These are phyloP conservation scores for Cydia strobilella DNA, from an alignment of 1,140 invertebrate species.

Conservation along the genomic window DNA sequence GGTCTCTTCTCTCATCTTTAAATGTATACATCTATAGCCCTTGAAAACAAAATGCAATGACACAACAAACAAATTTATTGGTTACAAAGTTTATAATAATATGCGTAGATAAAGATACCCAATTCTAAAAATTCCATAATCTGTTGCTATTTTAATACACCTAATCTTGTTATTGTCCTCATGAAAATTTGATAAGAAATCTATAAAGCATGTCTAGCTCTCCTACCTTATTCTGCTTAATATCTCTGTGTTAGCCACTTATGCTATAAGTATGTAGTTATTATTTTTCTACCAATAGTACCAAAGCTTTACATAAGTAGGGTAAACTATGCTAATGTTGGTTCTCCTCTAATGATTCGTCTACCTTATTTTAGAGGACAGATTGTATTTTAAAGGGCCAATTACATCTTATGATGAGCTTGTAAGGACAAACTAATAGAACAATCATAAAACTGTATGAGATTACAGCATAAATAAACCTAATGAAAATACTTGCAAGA, in stretches of 20 bases:
- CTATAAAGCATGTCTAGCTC: neutral
- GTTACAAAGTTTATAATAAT: neutral
- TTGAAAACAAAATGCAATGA: neutral
- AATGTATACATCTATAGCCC: too few relatives aligned
- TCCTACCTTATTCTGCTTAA: neutral
- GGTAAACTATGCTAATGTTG: too few relatives aligned
- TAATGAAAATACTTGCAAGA: conserved; percentile 1
- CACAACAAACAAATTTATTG: neutral
- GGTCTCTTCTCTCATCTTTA: too few relatives aligned
- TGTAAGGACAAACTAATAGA: conserved; percentile 3
- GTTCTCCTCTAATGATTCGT: too few relatives aligned
- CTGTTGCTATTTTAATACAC: conserved; percentile 3
- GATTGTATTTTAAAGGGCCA: too few relatives aligned
- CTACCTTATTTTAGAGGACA: too few relatives aligned
- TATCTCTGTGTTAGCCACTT: neutral
- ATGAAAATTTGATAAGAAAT: neutral
- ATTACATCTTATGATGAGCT: neutral
- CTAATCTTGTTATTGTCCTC: conserved; percentile 2
- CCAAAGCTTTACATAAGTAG: too few relatives aligned
- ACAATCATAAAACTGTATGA: neutral
- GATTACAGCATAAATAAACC: neutral
- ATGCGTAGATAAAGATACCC: neutral
- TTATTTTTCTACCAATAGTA: too few relatives aligned
- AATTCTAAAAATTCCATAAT: conserved; percentile 16
- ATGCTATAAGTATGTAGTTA: too few relatives aligned